These are phyloP conservation scores for Andrena bicolor DNA, from an alignment of 2,888 invertebrate genomes.

Conservation along the genomic window DNA sequence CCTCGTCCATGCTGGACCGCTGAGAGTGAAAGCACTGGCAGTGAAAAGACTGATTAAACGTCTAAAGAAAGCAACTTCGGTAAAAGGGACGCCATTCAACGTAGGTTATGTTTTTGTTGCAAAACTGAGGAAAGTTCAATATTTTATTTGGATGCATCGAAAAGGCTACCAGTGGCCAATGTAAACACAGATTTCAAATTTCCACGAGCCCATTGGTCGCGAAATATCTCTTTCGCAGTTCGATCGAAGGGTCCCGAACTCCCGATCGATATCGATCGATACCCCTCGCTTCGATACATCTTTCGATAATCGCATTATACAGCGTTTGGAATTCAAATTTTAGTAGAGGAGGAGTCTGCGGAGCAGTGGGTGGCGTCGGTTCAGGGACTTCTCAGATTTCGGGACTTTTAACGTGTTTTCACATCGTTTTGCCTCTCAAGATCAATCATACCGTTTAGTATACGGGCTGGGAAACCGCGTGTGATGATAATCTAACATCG, in stretches of 20 bases:
- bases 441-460: not conserved
- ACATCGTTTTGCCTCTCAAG: not conserved
- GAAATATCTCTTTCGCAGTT: not conserved
- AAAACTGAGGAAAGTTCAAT: conserved; percentile 32
- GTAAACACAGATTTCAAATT: conserved; percentile 38
- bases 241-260: not conserved
- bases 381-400: not conserved
- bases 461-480: not conserved
- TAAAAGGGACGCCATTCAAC: conserved; percentile 65
- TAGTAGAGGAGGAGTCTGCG: not conserved
- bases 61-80: conserved; percentile 20
- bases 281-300: conserved; percentile 11
- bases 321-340: conserved; percentile 19
- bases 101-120: conserved; percentile 69
- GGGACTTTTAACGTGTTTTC: not conserved
- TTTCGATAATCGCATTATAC: conserved; percentile 32
- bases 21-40: conserved; percentile 20
- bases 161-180: conserved; percentile 26
- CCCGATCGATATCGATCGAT: conserved; percentile 31
- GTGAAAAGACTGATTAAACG: conserved; percentile 33
- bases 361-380: not conserved
- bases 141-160: conserved; percentile 36
- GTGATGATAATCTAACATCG: not conserved
- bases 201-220: conserved; percentile 35
- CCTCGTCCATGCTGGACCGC: conserved; percentile 74